Evolutionary conservation across 2,797 vertebrate genomes (phyloP).

Genomic region (Coilia nasus): DNA sequence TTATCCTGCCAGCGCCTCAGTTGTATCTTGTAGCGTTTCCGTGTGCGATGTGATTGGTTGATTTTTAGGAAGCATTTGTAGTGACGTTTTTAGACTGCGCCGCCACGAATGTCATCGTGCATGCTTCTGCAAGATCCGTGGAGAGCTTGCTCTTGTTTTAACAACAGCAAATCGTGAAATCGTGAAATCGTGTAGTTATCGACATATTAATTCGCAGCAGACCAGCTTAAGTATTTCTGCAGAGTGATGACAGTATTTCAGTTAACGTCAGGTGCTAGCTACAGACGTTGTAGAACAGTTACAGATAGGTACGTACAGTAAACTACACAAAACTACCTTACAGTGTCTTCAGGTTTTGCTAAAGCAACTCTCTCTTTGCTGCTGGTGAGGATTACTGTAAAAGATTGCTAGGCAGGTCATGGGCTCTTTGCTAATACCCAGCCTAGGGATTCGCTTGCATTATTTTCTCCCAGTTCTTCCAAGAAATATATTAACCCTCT

Average conservation of each 20-base stretch:
- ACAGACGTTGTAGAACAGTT: too few relatives aligned
- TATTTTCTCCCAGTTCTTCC: constrained; percentile 36
- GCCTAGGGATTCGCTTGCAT: constrained; percentile 51
- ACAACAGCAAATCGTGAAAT: neutral
- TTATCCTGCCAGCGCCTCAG: too few relatives aligned
- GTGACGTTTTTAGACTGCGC: neutral
- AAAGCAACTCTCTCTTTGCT: neutral
- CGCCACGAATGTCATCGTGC: neutral
- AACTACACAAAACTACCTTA: too few relatives aligned
- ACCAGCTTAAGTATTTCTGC: too few relatives aligned
- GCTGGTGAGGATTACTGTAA: neutral
- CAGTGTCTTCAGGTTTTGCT: too few relatives aligned
- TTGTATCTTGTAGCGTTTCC: too few relatives aligned
- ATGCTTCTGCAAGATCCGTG: neutral
- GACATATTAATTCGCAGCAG: too few relatives aligned
- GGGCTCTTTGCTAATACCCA: constrained; percentile 58
- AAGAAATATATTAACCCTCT: neutral
- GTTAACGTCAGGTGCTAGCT: too few relatives aligned
- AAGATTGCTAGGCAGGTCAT: constrained; percentile 42
- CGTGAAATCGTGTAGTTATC: too few relatives aligned
- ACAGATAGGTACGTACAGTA: too few relatives aligned
- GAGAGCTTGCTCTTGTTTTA: neutral
- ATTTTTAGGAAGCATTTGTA: neutral
- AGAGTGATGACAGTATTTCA: too few relatives aligned
- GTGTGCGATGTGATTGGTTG: neutral